phyloP scores from a whole-genome alignment of 1,140 invertebrate genomes.

The Cherax destructor region DNA sequence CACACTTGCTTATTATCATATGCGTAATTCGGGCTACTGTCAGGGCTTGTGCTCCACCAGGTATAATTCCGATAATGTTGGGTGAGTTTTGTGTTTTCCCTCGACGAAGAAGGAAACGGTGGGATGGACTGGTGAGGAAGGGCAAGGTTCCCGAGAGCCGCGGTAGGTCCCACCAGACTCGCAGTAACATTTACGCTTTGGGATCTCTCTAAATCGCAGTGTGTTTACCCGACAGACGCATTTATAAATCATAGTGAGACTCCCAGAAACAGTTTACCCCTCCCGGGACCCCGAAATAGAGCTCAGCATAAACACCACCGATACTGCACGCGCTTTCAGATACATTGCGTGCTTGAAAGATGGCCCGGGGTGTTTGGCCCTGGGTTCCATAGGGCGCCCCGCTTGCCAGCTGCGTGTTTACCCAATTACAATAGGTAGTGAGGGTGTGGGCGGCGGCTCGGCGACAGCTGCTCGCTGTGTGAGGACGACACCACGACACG shows the following conservation, averaged over 20 bases:
- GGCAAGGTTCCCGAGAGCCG: too few relatives aligned
- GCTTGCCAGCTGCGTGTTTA: conserved; percentile 19
- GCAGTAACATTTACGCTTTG: conserved; percentile 54
- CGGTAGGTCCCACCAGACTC: background rate
- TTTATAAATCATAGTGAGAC: conserved; percentile 63
- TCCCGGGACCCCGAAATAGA: conserved; percentile 38
- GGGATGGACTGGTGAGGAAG: too few relatives aligned
- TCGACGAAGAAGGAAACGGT: background rate
- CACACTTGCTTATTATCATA: background rate
- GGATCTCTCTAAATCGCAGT: conserved; percentile 42
- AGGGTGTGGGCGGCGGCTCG: background rate
- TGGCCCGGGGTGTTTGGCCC: background rate
- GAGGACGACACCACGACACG: too few relatives aligned
- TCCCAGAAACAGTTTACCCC: conserved; percentile 58
- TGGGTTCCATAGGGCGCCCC: background rate
- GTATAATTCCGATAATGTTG: background rate
- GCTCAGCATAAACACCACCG: conserved; percentile 37
- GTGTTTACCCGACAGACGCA: conserved; percentile 48
- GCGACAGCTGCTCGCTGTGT: background rate
- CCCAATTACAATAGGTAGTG: conserved; percentile 39
- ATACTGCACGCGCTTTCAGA: conserved; percentile 54
- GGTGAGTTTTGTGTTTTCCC: background rate
- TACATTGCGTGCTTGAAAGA: conserved; percentile 30
- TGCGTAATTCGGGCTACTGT: background rate
- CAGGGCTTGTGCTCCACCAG: background rate